Base-by-base conservation (phyloP, 2,888 invertebrate species). In the Muschampia plurimacula region DNA sequence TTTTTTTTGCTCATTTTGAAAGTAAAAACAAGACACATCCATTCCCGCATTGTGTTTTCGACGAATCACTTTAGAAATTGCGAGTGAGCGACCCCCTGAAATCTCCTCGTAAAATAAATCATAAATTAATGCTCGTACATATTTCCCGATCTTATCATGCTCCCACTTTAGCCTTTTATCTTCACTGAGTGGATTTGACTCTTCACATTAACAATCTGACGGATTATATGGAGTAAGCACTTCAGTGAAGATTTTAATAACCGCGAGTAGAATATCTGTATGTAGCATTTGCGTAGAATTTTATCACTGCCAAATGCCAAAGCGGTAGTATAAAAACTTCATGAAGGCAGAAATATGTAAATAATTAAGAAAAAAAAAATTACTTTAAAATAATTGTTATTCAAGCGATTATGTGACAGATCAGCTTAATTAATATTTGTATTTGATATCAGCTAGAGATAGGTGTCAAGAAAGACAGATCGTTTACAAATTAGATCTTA, bases 111-210 rank as follows among this genome's bases (percentile, higher is more conserved):
- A 76, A 74, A 77, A 77, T 81, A 77, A 78, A 79, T 79, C 79
- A 80, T 79, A 80, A 79, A 79, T 77, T 78, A 78, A 80, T 81
- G 79, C 44, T 67, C 49, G 52, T 77, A 78, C 77, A 76, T 78
- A 77, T 79, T 78, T 78, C 76, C 73, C 64, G 73, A 77, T 77
- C 76, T 78, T 74, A 74, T 76, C 75, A 75, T 76, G 74, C 70
- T 79, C 74, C 72, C 77, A 69, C 76, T 81, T 75, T 76, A 77
- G 75, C 74, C 67, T 75, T 77, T 77, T 75, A 77, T 75, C 75
- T 68, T 36, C 10, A 67, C 64, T 76, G 75, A 77, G 76, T 74
- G 73, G 70, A 76, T 77, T 72, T 76, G 64, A 59, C 52, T 68
- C 41, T 74, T 73, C 69, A 74, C 62, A 44, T 70, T 73, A 67